Evolutionary conservation across 2,888 invertebrate species (phyloP).

Genomic region (Stenotaenia linearis): DNA sequence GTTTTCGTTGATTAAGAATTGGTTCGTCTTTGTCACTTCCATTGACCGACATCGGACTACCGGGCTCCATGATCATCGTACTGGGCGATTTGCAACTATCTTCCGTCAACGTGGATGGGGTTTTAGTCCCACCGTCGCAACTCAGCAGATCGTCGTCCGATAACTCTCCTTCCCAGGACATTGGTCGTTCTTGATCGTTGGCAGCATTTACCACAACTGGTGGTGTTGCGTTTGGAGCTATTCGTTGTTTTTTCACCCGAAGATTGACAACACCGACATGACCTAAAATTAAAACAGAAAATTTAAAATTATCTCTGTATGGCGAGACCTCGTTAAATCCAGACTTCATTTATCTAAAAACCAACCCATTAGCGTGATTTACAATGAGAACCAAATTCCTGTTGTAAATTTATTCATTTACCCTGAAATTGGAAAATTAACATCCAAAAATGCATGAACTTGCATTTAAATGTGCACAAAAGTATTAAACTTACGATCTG

Average conservation of each 20-base stretch:
- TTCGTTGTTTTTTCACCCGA: conserved; percentile 28
- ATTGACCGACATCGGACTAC: conserved; percentile 37
- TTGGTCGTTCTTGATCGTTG: conserved; percentile 61
- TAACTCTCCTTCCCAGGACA: conserved; percentile 92
- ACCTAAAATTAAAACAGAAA: neutral
- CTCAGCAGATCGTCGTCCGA: conserved; percentile 67
- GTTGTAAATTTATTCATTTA: no score
- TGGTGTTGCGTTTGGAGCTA: neutral
- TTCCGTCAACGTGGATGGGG: conserved; percentile 35
- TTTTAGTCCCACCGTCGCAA: conserved; percentile 36
- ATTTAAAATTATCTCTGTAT: neutral
- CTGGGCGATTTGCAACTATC: conserved; percentile 30
- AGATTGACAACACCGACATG: conserved; percentile 29
- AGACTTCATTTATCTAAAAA: no score
- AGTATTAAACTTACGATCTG: no score
- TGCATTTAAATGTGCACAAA: no score
- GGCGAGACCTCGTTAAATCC: no score
- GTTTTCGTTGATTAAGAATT: conserved; percentile 21
- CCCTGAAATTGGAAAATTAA: no score
- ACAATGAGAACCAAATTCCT: no score
- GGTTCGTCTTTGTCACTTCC: conserved; percentile 37
- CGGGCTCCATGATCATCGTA: conserved; percentile 35
- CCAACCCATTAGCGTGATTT: no score
- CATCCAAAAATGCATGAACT: no score
- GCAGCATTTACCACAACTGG: conserved; percentile 37